Percentiles rank a stretch among this genome's conserved stretches.
Evolutionary conservation across 2,797 vertebrate species (phyloP).

Genomic region (Tenualosa thibaudeaui): DNA sequence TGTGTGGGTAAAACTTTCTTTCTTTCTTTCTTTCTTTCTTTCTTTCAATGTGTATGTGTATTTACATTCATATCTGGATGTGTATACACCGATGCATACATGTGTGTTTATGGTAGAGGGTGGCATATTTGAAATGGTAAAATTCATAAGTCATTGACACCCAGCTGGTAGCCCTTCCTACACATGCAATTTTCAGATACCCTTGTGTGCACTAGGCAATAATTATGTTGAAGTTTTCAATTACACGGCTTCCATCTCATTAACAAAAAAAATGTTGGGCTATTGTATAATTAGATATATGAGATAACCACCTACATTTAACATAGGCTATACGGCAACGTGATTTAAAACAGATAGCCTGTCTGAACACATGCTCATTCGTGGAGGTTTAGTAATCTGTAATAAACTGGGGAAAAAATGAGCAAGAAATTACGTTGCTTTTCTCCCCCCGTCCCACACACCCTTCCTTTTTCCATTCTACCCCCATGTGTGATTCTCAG

Average conservation of each 20-base stretch:
- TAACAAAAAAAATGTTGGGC: conserved; percentile 78
- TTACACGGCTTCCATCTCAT: conserved; percentile 80
- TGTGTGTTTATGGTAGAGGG: neutral
- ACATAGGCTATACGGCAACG: conserved; percentile 69
- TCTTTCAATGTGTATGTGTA: neutral
- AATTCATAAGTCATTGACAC: conserved; percentile 68
- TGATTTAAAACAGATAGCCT: conserved; percentile 72
- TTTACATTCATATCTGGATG: neutral
- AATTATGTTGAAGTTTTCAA: conserved; percentile 82
- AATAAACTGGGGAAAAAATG: conserved; percentile 62
- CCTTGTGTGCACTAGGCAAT: conserved; percentile 71
- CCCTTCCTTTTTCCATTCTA: conserved; percentile 46
- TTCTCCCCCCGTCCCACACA: conserved; percentile 42
- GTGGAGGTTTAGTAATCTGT: conserved; percentile 62
- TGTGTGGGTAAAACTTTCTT: conserved; percentile 20
- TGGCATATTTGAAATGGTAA: conserved; percentile 59
- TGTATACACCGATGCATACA: neutral
- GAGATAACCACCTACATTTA: conserved; percentile 81
- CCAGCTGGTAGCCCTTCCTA: conserved; percentile 70
- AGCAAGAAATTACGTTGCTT: conserved; percentile 58
- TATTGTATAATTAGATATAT: conserved; percentile 85
- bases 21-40: conserved; percentile 44
- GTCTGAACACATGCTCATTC: conserved; percentile 65
- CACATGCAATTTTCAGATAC: conserved; percentile 73
- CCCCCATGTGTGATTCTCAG: conserved; percentile 45